phyloP scores from a whole-genome alignment of 2,888 invertebrate species.

The Serrognathus titanus region DNA sequence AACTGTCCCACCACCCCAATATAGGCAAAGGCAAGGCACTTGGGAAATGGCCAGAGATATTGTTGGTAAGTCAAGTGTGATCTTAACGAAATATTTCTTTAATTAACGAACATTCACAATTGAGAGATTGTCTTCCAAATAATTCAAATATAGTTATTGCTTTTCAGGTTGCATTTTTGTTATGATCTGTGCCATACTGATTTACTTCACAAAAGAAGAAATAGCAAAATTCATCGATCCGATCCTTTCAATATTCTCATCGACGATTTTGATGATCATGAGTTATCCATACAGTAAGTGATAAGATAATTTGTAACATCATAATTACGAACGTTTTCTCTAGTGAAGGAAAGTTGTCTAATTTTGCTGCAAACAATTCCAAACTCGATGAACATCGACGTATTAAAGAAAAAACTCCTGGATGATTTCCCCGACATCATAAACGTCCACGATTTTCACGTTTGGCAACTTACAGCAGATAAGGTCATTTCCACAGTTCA shows the following conservation, averaged over 20 bases:
- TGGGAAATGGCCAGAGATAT: conserved; percentile 62
- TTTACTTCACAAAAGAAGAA: conserved; percentile 57
- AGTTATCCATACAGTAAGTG: conserved; percentile 80
- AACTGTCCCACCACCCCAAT: conserved; percentile 33
- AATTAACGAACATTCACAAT: not conserved
- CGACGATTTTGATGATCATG: conserved; percentile 64
- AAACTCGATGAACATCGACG: conserved; percentile 75
- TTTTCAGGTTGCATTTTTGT: conserved; percentile 69
- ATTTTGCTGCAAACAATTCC: conserved; percentile 92
- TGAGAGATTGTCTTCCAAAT: too few species aligned
- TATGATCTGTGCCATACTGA: conserved; percentile 61
- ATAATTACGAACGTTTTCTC: conserved; percentile 26
- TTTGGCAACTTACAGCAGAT: conserved; percentile 81
- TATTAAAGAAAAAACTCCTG: conserved; percentile 62
- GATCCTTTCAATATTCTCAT: conserved; percentile 70
- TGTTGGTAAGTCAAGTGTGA: conserved; percentile 47
- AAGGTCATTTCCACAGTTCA: conserved; percentile 83
- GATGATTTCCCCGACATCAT: conserved; percentile 66
- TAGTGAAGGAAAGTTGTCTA: conserved; percentile 85
- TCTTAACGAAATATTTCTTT: not conserved
- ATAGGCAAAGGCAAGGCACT: conserved; percentile 55
- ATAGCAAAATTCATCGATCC: conserved; percentile 75
- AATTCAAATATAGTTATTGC: too few species aligned
- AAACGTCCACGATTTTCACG: conserved; percentile 83
- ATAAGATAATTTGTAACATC: not conserved